Percentiles rank a stretch among this genome's conserved stretches.
Conservation (phyloP, 2,113 vertebrate species). For the Corythornis madagascariensis region DNA sequence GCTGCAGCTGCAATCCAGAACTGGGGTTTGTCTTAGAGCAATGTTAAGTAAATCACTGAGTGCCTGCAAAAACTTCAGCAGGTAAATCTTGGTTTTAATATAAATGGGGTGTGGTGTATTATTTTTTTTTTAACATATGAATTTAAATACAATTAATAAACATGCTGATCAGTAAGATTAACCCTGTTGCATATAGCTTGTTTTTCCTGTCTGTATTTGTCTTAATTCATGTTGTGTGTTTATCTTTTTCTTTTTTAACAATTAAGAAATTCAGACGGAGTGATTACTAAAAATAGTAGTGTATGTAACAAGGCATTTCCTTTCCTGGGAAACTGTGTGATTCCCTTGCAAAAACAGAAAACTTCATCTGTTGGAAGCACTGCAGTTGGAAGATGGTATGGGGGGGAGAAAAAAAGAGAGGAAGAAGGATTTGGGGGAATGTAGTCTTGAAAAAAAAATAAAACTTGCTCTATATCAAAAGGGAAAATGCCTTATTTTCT, state of each 20-base stretch:
- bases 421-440: slow-evolving; percentile 5
- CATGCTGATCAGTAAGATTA: neutral
- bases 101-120: neutral
- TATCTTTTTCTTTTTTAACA: slow-evolving; percentile 7
- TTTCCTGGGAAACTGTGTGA: slow-evolving; percentile 45
- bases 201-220: neutral
- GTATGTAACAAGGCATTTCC: slow-evolving; percentile 58
- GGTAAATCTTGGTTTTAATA: neutral
- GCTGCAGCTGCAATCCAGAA: neutral
- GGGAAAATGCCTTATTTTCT: neutral
- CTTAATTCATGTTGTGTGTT: neutral
- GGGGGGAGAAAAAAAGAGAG: slow-evolving; percentile 1
- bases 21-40: neutral
- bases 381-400: slow-evolving; percentile 27
- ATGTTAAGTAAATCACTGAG: neutral
- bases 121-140: neutral
- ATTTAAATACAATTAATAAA: neutral
- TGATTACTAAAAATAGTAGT: slow-evolving; percentile 56
- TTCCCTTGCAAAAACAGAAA: slow-evolving; percentile 39
- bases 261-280: slow-evolving; percentile 30
- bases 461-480: neutral
- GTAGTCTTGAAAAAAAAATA: neutral
- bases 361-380: slow-evolving; percentile 7
- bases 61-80: neutral
- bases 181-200: neutral